Conservation (phyloP, 1,140 invertebrate species). For the Scaptomyza montana region DNA sequence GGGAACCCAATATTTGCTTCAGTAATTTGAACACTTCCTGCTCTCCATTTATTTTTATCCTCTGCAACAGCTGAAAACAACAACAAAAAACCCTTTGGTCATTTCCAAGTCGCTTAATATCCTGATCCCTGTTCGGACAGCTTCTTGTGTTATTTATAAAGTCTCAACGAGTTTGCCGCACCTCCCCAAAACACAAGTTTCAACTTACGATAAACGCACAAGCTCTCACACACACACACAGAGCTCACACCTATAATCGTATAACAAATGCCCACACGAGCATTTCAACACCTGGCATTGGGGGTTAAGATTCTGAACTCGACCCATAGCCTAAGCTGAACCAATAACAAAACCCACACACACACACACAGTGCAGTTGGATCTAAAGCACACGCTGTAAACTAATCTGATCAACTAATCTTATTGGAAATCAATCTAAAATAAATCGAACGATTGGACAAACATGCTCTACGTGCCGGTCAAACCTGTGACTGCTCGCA, state of each 20-base stretch:
- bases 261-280: constrained; percentile 53
- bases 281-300: constrained; percentile 54
- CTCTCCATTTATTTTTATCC: constrained; percentile 6
- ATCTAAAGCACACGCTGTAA: constrained; percentile 26
- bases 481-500: constrained; percentile 41
- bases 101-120: constrained; percentile 40
- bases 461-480: constrained; percentile 46
- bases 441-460: constrained; percentile 71
- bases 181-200: constrained; percentile 31
- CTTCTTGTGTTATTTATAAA: constrained; percentile 68
- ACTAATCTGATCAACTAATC: constrained; percentile 67
- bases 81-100: constrained; percentile 25
- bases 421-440: constrained; percentile 75
- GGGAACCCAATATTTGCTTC: not conserved
- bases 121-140: constrained; percentile 14
- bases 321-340: constrained; percentile 12
- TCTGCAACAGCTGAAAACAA: constrained; percentile 10
- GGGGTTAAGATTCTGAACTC: constrained; percentile 31
- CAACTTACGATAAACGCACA: constrained; percentile 34
- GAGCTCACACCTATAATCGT: constrained; percentile 16
- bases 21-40: constrained; percentile 24
- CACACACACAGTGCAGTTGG: not conserved
- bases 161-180: constrained; percentile 46
- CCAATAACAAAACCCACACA: constrained; percentile 6
- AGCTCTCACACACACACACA: constrained; percentile 11